These are phyloP conservation scores for Drosophila biarmipes DNA, from an alignment of 1,140 invertebrate genomes.

Conservation along the genomic window DNA sequence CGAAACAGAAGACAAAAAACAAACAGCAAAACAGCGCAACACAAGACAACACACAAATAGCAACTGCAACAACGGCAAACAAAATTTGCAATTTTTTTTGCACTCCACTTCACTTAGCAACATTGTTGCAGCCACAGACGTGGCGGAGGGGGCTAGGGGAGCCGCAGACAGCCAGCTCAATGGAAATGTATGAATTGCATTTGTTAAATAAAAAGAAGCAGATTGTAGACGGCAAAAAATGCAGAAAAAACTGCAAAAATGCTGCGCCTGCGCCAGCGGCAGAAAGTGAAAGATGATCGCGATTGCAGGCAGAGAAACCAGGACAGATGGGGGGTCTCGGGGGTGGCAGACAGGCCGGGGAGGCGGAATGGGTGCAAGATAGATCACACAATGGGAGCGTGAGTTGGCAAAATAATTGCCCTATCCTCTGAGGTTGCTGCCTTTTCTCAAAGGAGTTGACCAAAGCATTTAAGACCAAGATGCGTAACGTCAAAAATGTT, in stretches of 20 bases:
- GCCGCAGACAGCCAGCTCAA: slow-evolving; percentile 30
- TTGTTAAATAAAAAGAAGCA: slow-evolving; percentile 31
- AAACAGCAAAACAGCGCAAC: slow-evolving; percentile 20
- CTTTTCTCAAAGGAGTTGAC: not conserved
- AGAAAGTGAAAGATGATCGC: slow-evolving; percentile 80
- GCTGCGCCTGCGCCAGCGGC: slow-evolving; percentile 47
- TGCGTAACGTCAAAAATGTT: too few species aligned
- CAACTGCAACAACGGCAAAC: slow-evolving; percentile 16
- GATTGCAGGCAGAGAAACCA: slow-evolving; percentile 16
- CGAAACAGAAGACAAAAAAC: slow-evolving; percentile 22
- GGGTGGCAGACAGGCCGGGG: slow-evolving; percentile 1
- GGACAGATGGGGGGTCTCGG: not conserved
- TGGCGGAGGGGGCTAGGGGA: not conserved
- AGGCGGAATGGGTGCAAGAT: slow-evolving; percentile 24
- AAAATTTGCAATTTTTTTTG: slow-evolving; percentile 28
- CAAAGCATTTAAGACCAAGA: too few species aligned
- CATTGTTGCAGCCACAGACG: slow-evolving; percentile 63
- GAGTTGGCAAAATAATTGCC: slow-evolving; percentile 60
- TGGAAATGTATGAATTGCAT: slow-evolving; percentile 77
- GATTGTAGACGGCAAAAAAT: slow-evolving; percentile 47
- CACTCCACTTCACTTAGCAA: slow-evolving; percentile 61
- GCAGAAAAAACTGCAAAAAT: slow-evolving; percentile 31
- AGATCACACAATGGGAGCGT: slow-evolving; percentile 61
- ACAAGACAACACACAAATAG: slow-evolving; percentile 12
- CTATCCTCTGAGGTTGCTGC: not conserved